Percentiles rank a stretch among this genome's conserved stretches.
Evolutionary conservation across 2,888 invertebrate species (phyloP).

Genomic region (Trypoxylon attenuatum): DNA sequence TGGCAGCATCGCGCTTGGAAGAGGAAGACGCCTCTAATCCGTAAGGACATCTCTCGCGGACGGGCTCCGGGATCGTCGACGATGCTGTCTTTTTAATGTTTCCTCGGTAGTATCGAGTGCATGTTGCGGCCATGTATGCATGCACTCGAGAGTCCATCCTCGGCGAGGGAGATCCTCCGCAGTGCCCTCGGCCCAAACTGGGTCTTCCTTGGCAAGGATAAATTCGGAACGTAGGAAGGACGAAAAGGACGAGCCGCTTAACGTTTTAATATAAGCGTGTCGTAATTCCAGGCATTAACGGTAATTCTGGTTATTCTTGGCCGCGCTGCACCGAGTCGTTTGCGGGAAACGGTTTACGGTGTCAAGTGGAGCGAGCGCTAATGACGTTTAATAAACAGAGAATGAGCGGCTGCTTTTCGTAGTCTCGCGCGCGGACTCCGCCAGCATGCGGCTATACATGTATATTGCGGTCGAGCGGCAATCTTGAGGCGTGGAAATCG

Average conservation of each 20-base stretch:
- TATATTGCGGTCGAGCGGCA: constrained; percentile 11
- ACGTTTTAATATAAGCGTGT: neutral
- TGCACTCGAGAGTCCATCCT: too few species aligned
- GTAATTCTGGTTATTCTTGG: constrained; percentile 2
- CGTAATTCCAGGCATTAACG: constrained; percentile 3
- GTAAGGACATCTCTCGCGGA: constrained; percentile 57
- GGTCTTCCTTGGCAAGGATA: neutral
- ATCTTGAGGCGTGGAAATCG: constrained; percentile 32
- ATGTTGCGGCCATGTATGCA: too few species aligned
- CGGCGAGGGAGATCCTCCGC: too few species aligned
- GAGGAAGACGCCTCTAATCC: constrained; percentile 57
- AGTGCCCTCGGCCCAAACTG: neutral
- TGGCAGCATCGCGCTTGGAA: constrained; percentile 36
- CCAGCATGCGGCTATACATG: too few species aligned
- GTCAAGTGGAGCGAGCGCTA: constrained; percentile 12
- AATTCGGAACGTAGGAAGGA: constrained; percentile 1
- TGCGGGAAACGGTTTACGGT: constrained; percentile 11
- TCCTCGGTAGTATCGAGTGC: constrained; percentile 22
- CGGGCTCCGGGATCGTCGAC: constrained; percentile 46
- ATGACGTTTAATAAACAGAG: constrained; percentile 30
- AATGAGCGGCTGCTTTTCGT: constrained; percentile 3
- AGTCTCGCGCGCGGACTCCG: too few species aligned
- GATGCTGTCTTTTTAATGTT: constrained; percentile 27
- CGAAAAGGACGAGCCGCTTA: neutral
- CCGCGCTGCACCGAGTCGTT: neutral